Conservation (phyloP, 35 echinoderm and acorn worm genomes). For the Patiria miniata region DNA sequence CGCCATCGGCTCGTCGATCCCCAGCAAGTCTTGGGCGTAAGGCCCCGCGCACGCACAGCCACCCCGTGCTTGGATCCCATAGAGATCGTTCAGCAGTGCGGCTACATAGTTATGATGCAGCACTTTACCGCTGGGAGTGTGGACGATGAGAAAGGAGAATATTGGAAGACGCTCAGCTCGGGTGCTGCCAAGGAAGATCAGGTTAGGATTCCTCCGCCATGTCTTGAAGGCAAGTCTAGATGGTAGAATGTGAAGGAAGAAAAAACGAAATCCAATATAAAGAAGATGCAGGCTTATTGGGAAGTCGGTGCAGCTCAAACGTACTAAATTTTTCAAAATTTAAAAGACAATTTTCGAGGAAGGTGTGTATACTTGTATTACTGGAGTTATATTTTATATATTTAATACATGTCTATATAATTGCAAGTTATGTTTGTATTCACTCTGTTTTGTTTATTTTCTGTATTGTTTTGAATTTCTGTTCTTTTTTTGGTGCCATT, state of each 20-base stretch:
- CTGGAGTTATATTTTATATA: too few relatives aligned
- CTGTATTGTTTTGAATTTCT: too few relatives aligned
- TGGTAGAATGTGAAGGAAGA: not conserved
- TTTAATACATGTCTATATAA: too few relatives aligned
- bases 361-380: not conserved
- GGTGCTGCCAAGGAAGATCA: slow-evolving; percentile 76
- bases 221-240: slow-evolving; percentile 73
- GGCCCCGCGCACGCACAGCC: slow-evolving; percentile 98
- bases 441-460: too few relatives aligned
- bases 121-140: slow-evolving; percentile 78
- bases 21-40: slow-evolving; percentile 94
- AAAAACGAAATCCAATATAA: not conserved
- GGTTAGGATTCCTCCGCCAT: slow-evolving; percentile 66
- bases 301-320: not conserved
- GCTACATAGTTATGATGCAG: slow-evolving; percentile 95
- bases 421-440: too few relatives aligned
- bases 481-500: too few relatives aligned
- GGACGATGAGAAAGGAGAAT: slow-evolving; percentile 89
- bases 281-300: not conserved
- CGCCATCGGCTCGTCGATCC: slow-evolving; percentile 84
- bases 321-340: not conserved
- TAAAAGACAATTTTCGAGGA: not conserved
- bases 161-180: slow-evolving; percentile 76
- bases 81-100: slow-evolving; percentile 91
- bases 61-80: slow-evolving; percentile 91